Evolutionary conservation across 2,797 vertebrate genomes (phyloP), one percentile per base, ranked within the genome.

Genomic region (Enteromius afrohamiltoni): DNA sequence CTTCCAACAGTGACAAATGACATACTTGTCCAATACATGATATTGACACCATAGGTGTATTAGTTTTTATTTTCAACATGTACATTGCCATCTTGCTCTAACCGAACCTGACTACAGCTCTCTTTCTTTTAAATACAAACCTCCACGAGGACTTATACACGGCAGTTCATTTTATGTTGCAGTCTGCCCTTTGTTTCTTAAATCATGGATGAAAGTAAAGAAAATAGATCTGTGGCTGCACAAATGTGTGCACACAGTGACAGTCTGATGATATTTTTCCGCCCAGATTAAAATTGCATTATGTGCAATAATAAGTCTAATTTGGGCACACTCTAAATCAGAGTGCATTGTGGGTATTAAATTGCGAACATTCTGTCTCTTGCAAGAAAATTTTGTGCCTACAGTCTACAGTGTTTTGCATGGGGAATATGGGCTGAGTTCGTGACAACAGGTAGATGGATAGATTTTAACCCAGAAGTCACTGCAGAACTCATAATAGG

Each of bases 361-460:
- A 23, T 34, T 3, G 53, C 9, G 26, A 47, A 47, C 26, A 80
- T 10, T 31, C 47, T 14, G 13, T 55, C 8, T 42, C 67, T 80
- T 51, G 58, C 78, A 17, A 71, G 34, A 53, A 71, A 10, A 47
- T 47, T 45, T 40, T 60, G 37, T 71, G 37, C 40, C 53, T 60
- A 31, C 37, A n/a, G n/a, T 62, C 10, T 7, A 55, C 2, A 16
- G 37, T 11, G 67, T 47, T 80, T n/a, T 47, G 26, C 14, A 16
- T 31, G 16, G 53, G 19, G 29, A 47, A 29, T 53, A 47, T 3
- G 7, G 68, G 42, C 53, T 13, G 26, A 81, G 45, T 34, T 81
- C 8, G 26, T 81, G 68, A 81, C 79, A 81, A 81, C 40, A 81
- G 68, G 55, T 73, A 73, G 79, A 81, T 73, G 26, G 69, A 73